Evolutionary conservation across 2,888 invertebrate genomes (phyloP).

Genomic region (Drosophila putrida): DNA sequence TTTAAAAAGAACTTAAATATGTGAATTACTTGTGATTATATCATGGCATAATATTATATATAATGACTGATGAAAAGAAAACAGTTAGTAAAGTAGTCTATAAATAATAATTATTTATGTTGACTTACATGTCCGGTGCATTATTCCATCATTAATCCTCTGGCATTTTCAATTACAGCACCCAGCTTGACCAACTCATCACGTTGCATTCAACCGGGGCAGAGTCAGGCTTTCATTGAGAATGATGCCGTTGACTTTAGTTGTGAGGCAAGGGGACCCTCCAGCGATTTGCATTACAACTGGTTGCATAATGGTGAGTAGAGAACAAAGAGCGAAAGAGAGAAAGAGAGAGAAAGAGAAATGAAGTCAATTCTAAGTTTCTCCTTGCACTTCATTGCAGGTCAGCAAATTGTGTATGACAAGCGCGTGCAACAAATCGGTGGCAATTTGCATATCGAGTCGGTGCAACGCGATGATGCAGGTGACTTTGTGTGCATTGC

Average conservation of each 20-base stretch:
- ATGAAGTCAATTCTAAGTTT: not conserved
- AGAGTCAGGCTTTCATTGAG: conserved; percentile 84
- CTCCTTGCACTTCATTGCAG: conserved; percentile 67
- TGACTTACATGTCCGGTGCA: conserved; percentile 10
- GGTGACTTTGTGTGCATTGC: conserved; percentile 85
- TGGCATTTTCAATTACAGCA: conserved; percentile 33
- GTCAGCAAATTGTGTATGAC: conserved; percentile 82
- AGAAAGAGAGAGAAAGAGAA: not conserved
- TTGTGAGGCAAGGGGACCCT: conserved; percentile 80
- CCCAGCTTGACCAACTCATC: conserved; percentile 69
- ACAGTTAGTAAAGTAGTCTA: conserved; percentile 4
- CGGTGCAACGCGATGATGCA: conserved; percentile 82
- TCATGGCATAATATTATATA: not conserved
- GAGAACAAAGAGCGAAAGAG: not conserved
- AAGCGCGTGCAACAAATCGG: conserved; percentile 83
- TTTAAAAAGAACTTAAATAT: not conserved
- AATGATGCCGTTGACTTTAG: conserved; percentile 83
- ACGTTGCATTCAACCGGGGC: conserved; percentile 82
- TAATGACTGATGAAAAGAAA: not conserved
- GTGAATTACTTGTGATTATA: not conserved
- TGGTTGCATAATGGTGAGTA: conserved; percentile 84
- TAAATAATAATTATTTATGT: conserved; percentile 25
- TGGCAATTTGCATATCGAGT: conserved; percentile 84
- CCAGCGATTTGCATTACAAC: conserved; percentile 79
- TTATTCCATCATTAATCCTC: conserved; percentile 26